Evolutionary conservation across 2,797 vertebrate genomes (phyloP).

Genomic region (Trichosurus vulpecula): DNA sequence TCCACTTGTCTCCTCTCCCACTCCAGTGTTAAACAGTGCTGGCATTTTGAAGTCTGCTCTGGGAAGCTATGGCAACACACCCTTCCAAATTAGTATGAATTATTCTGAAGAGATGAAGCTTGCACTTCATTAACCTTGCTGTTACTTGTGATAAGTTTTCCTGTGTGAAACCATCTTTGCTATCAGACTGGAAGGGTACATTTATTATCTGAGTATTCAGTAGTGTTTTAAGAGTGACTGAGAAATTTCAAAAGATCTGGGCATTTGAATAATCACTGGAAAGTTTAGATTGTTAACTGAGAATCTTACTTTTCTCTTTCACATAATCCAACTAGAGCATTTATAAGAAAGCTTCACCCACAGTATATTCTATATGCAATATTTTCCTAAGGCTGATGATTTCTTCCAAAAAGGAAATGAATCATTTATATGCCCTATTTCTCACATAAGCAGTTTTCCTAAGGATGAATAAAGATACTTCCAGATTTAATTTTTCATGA

Average conservation of each 20-base stretch:
- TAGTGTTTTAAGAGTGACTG: not conserved
- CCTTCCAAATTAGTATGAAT: conserved; percentile 38
- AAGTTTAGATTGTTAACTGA: not conserved
- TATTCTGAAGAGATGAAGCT: not conserved
- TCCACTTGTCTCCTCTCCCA: not conserved
- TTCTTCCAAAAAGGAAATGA: not conserved
- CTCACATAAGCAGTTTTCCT: not conserved
- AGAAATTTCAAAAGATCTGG: not conserved
- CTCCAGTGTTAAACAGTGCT: not conserved
- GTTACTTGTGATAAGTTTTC: conserved; percentile 57
- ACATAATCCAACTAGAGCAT: not conserved
- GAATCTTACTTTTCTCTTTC: not conserved
- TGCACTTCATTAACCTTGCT: conserved; percentile 59
- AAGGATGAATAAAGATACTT: not conserved
- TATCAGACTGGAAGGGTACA: conserved; percentile 58
- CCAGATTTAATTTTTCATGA: conserved; percentile 17
- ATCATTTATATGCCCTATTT: not conserved
- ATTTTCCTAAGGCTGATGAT: not conserved
- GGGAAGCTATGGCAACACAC: rapidly evolving
- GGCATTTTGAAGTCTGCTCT: conserved; percentile 13
- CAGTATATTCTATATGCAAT: not conserved
- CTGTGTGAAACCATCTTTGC: conserved; percentile 38
- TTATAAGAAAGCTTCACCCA: not conserved
- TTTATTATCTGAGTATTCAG: not conserved
- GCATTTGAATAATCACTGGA: conserved; percentile 7